A percentile compares a stretch with the other conserved stretches of the same genome.
These are phyloP conservation scores for Cherax quadricarinatus DNA, from an alignment of 1,140 invertebrate species.

Conservation along the genomic window DNA sequence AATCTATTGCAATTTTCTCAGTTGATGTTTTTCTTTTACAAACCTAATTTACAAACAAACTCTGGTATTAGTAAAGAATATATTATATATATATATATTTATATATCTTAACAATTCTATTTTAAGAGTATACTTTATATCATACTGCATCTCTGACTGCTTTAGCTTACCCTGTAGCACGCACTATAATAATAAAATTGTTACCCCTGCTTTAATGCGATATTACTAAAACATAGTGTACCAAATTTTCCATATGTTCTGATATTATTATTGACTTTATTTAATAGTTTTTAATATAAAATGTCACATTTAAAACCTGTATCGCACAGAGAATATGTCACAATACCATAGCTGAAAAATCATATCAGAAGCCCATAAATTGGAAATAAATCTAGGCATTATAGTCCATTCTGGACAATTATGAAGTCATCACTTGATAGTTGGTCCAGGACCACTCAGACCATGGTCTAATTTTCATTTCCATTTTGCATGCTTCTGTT, in stretches of 20 bases:
- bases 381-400: too few species aligned
- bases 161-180: background rate
- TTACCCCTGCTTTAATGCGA: background rate
- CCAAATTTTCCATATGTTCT: background rate
- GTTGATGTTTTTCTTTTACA: slow-evolving; percentile 24
- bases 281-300: background rate
- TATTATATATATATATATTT: slow-evolving; percentile 40
- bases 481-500: too few species aligned
- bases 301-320: background rate
- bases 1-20: background rate
- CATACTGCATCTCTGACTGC: background rate
- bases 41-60: slow-evolving; percentile 32
- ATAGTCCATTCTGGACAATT: too few species aligned
- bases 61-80: background rate
- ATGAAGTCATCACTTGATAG: too few species aligned
- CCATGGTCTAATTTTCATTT: too few species aligned
- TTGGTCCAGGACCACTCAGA: too few species aligned
- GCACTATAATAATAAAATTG: too few species aligned
- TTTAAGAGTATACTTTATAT: background rate
- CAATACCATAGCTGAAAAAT: too few species aligned
- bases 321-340: too few species aligned
- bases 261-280: background rate
- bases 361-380: too few species aligned
- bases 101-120: slow-evolving; percentile 17
- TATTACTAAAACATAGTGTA: background rate